phyloP scores from a whole-genome alignment of 2,797 vertebrate genomes.

The Chromobotia macracanthus region DNA sequence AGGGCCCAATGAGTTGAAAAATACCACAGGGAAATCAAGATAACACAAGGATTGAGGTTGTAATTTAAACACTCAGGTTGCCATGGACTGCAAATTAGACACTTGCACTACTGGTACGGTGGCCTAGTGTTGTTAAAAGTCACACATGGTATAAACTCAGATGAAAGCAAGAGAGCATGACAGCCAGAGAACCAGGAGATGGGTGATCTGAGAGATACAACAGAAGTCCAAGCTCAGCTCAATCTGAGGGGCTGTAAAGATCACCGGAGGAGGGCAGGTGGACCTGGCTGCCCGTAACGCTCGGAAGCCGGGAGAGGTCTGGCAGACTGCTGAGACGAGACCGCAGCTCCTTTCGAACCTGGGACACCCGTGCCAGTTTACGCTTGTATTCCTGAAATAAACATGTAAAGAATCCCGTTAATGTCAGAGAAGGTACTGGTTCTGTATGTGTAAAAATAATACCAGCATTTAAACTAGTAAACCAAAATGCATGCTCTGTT shows the following conservation, averaged over 20 bases:
- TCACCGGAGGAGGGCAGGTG: conserved; percentile 86
- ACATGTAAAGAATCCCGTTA: conserved; percentile 54
- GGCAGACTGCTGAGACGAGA: conserved; percentile 91
- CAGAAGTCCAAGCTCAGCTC: conserved; percentile 65
- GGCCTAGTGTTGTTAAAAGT: not conserved
- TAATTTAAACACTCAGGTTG: not conserved
- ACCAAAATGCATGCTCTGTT: not conserved
- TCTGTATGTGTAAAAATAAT: not conserved
- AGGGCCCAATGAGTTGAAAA: not conserved
- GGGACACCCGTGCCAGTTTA: conserved; percentile 92
- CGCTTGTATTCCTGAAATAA: conserved; percentile 93
- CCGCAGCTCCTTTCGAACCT: conserved; percentile 95
- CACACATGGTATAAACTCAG: not conserved
- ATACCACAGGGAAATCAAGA: not conserved
- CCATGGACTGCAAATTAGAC: conserved; percentile 3
- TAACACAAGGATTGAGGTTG: not conserved
- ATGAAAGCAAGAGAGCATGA: conserved; percentile 3
- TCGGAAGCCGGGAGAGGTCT: conserved; percentile 86
- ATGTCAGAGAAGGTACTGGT: not conserved
- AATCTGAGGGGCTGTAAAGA: conserved; percentile 85
- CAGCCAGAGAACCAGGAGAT: conserved; percentile 55
- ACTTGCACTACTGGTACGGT: not conserved
- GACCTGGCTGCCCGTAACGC: conserved; percentile 83
- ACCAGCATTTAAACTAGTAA: not conserved
- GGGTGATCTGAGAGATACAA: conserved; percentile 59